Base-by-base conservation (phyloP, 2,888 invertebrate species). In the Auanema freiburgensis region DNA sequence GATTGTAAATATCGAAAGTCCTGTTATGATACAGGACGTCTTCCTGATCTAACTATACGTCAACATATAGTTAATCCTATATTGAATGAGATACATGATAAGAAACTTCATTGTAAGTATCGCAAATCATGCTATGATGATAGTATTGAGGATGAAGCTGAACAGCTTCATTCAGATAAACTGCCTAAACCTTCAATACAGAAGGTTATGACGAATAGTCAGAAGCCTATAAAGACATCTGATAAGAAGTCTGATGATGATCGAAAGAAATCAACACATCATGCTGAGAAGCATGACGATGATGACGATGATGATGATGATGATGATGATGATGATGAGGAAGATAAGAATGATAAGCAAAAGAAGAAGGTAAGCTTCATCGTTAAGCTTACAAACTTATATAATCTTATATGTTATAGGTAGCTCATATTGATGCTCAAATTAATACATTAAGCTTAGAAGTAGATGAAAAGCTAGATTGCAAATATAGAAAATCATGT, bases 401-500 rank as follows among this genome's bases (percentile, higher is more conserved):
- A 33, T 33, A 33, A 33, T 33, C 33, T 46, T 21, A 46, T 16
- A 10, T 18, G 5, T 18, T 46, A 10, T 6, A 46, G 16, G 21
- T 46, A 21, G 46, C 46, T 46, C 16, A 46, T 46, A 18, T 46
- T 16, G 46, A 46, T 18, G 46, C 16, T 46, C 46, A 46, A 3
- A 16, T 18, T 5, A 46, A 5, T 6, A 16, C 4, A 5, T 10
- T 33, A 33, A 33, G 33, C 33, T 33, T 55, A 11, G 66, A 68
- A 12, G 62, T 54, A 0, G 63, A 64, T 40, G 56, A 64, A 44
- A 74, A 79, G 54, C 69, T 81, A 58, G 63, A 62, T 25, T 81
- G 81, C 67, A 74, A 79, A 61, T 81, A 82, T 54, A 66, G 81
- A 16, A 77, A 78, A 66, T 69, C 71, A 6, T 81, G 81, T 66